Conservation (phyloP, 2,113 vertebrate species). For the Heliornis fulica region DNA sequence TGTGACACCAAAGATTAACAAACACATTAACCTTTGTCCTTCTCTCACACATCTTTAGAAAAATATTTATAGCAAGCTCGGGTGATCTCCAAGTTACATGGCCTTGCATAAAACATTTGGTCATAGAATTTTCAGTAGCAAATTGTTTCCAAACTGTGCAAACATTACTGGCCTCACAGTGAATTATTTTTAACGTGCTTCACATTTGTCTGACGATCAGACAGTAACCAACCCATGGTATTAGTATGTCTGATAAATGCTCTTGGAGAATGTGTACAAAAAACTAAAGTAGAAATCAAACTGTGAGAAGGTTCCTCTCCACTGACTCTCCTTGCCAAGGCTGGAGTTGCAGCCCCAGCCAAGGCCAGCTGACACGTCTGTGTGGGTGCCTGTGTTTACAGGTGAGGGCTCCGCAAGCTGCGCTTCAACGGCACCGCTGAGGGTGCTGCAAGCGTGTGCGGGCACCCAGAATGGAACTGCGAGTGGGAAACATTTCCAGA, state of each 20-base stretch:
- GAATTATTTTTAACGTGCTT: conserved; percentile 32
- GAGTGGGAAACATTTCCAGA: neutral
- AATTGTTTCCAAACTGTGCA: conserved; percentile 23
- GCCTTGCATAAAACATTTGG: conserved; percentile 14
- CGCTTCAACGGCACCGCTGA: neutral
- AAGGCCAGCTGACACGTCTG: neutral
- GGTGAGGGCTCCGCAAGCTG: neutral
- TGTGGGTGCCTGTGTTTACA: neutral
- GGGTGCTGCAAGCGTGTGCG: neutral
- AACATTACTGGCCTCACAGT: conserved; percentile 13
- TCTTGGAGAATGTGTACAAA: neutral
- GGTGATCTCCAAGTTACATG: conserved; percentile 5
- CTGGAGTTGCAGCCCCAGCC: fast-evolving
- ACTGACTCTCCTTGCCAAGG: neutral
- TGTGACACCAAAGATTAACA: conserved; percentile 48
- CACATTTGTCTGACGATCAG: conserved; percentile 2
- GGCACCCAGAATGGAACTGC: neutral
- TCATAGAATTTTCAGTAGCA: conserved; percentile 28
- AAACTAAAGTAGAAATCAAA: neutral
- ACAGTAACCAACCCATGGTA: conserved; percentile 1
- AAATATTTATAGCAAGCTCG: conserved; percentile 16
- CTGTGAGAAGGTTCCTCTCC: neutral
- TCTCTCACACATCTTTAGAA: conserved; percentile 15
- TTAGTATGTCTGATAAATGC: neutral
- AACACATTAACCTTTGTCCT: conserved; percentile 24